Base-by-base conservation (phyloP, 2,888 invertebrate species). In the Hypselothyrea guttata region DNA sequence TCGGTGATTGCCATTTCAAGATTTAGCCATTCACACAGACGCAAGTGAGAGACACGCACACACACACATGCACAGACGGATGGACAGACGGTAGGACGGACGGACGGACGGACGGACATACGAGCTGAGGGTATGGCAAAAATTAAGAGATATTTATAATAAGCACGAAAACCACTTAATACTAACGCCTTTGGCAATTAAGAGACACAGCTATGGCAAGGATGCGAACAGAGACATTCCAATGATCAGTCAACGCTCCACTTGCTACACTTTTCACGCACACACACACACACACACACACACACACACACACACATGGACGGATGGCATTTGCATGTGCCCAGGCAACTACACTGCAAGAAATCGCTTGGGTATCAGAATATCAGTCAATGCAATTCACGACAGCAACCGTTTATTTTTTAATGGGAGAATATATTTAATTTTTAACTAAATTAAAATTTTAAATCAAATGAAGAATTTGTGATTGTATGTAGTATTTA, bases 141-240 rank as follows among this genome's bases (percentile, higher is more conserved):
- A 88, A 88, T 88, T 88, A 88, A 88, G 88, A 88, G 88, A 88
- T 88, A 87, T 88, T 88, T 88, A 88, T 88, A 88, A 87, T 86
- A 88, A 88, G 88, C 88, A 88, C 88, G 88, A 88, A 88, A 88
- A 88, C 88, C 88, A 88, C 88, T 88, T 88, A 88, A 88, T 84
- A 79, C 88, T 88, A 88, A 88, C 88, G 88, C 88, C 88, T 88
- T 87, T 87, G 87, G 88, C 88, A 88, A 88, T 88, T 88, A 88
- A 88, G 63, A 63, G 62, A 18, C 57, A 68, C 63, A 72, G 54
- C 46, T 41, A 70, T 57, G 52, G 45, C 59, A 63, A 81, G 87
- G 78, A 84, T 75, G 65, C 67, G 30, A 15, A 38, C 52, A 35
- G 56, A 58, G 48, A 55, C 75, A 70, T 75, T 75, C 71, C 72